These are phyloP conservation scores for Cyanoramphus novaezelandiae DNA, from an alignment of 2,113 vertebrate genomes.

Conservation along the genomic window DNA sequence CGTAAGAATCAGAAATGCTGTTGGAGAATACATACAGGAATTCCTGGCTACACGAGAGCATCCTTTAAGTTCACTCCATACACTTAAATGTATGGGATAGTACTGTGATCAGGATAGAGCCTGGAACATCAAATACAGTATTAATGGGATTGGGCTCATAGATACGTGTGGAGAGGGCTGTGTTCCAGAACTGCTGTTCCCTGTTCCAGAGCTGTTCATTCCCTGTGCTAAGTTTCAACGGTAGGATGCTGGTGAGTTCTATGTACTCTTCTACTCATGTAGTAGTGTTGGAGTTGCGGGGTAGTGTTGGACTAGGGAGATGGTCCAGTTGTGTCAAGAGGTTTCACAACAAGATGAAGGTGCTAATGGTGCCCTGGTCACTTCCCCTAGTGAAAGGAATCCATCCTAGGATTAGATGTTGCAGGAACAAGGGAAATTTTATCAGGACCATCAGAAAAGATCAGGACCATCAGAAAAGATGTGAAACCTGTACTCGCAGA, in stretches of 20 bases:
- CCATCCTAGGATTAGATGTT: neutral
- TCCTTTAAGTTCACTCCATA: neutral
- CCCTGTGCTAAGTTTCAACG: neutral
- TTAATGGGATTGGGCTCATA: fast-evolving
- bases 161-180: neutral
- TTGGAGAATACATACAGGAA: neutral
- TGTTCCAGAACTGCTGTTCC: neutral
- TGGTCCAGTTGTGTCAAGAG: neutral
- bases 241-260: neutral
- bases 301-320: neutral
- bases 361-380: neutral
- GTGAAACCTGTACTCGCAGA: neutral
- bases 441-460: neutral
- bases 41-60: neutral
- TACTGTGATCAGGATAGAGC: neutral
- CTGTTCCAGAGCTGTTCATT: neutral
- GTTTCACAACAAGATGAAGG: neutral
- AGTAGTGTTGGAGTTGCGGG: neutral
- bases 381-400: neutral
- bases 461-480: neutral
- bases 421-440: neutral
- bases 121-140: neutral
- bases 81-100: neutral
- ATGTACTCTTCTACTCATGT: fast-evolving
- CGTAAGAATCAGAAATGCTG: neutral